Conservation (phyloP, 2,113 vertebrate species). For the Aphelocoma coerulescens region DNA sequence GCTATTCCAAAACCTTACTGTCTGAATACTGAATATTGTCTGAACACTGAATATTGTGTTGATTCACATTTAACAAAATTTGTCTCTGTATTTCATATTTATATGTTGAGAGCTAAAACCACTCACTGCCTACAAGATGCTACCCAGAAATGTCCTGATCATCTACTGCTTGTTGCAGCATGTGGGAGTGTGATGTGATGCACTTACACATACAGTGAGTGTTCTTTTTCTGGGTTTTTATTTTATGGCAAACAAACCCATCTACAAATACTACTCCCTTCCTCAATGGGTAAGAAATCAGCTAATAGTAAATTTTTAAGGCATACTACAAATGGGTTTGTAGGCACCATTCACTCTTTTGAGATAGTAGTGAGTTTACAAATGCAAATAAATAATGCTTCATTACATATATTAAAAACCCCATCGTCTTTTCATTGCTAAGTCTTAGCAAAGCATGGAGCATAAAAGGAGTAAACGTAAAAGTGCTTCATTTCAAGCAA, state of each 20-base stretch:
- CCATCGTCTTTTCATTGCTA: neutral
- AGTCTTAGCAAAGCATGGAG: neutral
- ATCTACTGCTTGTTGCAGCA: rapidly evolving
- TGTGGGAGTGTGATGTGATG: neutral
- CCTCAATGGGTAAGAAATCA: neutral
- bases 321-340: neutral
- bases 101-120: neutral
- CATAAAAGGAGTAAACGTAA: neutral
- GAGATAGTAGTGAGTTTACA: neutral
- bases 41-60: neutral
- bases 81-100: neutral
- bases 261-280: neutral
- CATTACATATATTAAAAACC: neutral
- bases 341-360: neutral
- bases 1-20: neutral
- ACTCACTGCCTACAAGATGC: neutral
- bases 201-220: neutral
- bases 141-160: neutral
- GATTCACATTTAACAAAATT: neutral
- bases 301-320: neutral
- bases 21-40: neutral
- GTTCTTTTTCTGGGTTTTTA: neutral
- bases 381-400: neutral
- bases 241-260: neutral
- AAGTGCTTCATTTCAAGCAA: neutral